A percentile compares a stretch with the other conserved stretches of the same genome.
phyloP scores from a whole-genome alignment of 2,113 vertebrate genomes.

The Phalacrocorax pelagicus region DNA sequence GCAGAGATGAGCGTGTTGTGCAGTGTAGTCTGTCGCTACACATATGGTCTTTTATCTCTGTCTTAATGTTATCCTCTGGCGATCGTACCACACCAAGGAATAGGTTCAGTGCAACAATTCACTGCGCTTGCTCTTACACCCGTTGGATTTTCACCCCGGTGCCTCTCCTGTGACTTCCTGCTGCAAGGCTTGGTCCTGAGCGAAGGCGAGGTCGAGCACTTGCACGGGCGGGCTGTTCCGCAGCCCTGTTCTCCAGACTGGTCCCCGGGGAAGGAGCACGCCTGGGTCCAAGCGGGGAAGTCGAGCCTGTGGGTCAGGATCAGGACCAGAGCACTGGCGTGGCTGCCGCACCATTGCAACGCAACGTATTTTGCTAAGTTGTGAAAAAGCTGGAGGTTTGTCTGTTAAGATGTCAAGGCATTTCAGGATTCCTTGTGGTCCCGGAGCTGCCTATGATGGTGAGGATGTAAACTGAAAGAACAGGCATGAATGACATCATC shows the following conservation, averaged over 20 bases:
- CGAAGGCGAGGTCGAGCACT: neutral
- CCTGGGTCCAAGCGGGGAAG: neutral
- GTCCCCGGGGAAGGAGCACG: neutral
- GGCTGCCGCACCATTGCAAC: fast-evolving
- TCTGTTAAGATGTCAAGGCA: neutral
- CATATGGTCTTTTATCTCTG: neutral
- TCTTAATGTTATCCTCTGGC: fast-evolving
- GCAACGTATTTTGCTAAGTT: fast-evolving
- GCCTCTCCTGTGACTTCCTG: neutral
- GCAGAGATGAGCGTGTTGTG: fast-evolving
- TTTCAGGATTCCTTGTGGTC: neutral
- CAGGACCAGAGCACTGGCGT: neutral
- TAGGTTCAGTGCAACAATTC: neutral
- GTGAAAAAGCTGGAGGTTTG: neutral
- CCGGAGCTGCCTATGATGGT: neutral
- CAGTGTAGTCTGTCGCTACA: neutral
- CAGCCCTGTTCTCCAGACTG: neutral
- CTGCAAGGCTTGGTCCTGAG: neutral
- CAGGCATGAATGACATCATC: fast-evolving
- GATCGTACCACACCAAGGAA: neutral
- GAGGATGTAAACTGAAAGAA: neutral
- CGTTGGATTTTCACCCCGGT: fast-evolving
- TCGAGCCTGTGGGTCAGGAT: neutral
- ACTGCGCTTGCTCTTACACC: neutral
- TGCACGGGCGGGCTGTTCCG: neutral